These are phyloP conservation scores for Holotrichia oblita DNA, from an alignment of 1,140 invertebrate species.

Conservation along the genomic window DNA sequence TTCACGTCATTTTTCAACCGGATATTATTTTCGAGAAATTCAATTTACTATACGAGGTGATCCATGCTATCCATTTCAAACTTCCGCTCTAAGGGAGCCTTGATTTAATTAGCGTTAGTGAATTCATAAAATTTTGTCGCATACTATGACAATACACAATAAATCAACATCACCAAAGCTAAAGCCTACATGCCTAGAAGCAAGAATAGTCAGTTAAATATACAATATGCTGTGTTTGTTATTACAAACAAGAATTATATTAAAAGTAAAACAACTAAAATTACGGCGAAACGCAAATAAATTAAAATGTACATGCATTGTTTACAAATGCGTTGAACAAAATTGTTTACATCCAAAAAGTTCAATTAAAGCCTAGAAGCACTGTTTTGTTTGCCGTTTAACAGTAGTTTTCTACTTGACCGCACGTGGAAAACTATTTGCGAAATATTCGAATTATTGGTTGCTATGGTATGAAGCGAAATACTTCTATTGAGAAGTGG, in stretches of 20 bases:
- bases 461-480: not conserved
- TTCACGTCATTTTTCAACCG: too few species aligned
- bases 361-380: not conserved
- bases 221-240: too few species aligned
- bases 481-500: too few species aligned
- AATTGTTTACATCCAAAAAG: not conserved
- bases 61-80: too few species aligned
- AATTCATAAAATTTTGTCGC: too few species aligned
- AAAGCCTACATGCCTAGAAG: not conserved
- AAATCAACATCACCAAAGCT: too few species aligned
- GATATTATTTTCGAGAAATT: too few species aligned
- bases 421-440: not conserved
- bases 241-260: not conserved
- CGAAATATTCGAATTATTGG: not conserved
- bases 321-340: not conserved
- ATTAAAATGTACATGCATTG: not conserved
- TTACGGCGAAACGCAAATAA: not conserved
- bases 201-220: not conserved
- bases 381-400: not conserved
- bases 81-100: too few species aligned
- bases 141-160: too few species aligned
- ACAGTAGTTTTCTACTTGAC: not conserved
- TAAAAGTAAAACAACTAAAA: not conserved
- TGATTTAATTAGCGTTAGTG: too few species aligned
- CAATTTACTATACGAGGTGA: too few species aligned